Conservation (phyloP, 2,797 vertebrate species). For the Sphenodon punctatus region DNA sequence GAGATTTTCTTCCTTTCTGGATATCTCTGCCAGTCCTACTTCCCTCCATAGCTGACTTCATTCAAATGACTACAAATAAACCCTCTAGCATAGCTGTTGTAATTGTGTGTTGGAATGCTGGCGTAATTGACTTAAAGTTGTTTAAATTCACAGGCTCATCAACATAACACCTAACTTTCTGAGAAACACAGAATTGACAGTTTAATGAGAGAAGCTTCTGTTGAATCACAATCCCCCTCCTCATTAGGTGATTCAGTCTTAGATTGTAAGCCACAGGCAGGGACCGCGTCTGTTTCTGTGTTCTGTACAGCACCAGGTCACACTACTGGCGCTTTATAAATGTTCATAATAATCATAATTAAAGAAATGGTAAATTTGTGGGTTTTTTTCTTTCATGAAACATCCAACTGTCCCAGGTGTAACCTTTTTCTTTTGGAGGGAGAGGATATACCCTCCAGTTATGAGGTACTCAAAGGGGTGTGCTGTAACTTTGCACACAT, state of each 20-base stretch:
- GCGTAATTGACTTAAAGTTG: conserved; percentile 43
- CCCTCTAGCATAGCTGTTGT: background rate
- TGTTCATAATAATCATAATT: too few species aligned
- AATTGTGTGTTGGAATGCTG: background rate
- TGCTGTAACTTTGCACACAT: rapidly evolving
- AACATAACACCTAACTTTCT: conserved; percentile 15
- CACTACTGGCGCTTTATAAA: too few species aligned
- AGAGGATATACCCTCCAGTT: background rate
- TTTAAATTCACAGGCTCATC: conserved; percentile 54
- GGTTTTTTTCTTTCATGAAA: conserved; percentile 35
- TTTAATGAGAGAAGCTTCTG: conserved; percentile 61
- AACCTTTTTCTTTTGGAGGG: conserved; percentile 2
- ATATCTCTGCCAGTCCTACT: too few species aligned
- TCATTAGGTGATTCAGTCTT: conserved; percentile 8
- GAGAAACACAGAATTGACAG: conserved; percentile 36
- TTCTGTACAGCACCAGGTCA: too few species aligned
- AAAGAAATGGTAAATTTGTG: conserved; percentile 46
- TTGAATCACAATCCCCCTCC: conserved; percentile 38
- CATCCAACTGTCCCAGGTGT: conserved; percentile 24
- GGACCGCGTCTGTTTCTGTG: too few species aligned
- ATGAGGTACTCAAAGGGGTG: background rate
- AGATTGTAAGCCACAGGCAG: too few species aligned
- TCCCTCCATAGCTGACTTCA: background rate
- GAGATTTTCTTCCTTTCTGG: background rate
- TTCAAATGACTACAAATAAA: background rate